phyloP scores from a whole-genome alignment of 1,140 invertebrate species.

The Samia ricini region DNA sequence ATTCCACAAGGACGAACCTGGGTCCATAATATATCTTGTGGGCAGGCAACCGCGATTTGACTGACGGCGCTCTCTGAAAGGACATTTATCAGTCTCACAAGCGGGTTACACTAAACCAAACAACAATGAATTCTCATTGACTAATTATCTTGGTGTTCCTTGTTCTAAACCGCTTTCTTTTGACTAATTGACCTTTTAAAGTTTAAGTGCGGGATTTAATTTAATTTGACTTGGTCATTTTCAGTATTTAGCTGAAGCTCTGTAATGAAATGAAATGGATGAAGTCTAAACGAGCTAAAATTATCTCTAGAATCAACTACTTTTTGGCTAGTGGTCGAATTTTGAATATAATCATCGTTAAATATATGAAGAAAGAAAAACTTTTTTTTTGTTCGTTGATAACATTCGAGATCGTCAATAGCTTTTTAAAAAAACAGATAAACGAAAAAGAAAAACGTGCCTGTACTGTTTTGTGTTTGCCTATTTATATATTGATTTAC shows the following conservation, averaged over 20 bases:
- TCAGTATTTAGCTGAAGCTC: neutral
- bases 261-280: too few relatives aligned
- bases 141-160: constrained; percentile 71
- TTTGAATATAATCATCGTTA: too few relatives aligned
- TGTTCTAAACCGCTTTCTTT: constrained; percentile 52
- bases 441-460: too few relatives aligned
- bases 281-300: too few relatives aligned
- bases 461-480: too few relatives aligned
- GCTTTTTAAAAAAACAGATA: too few relatives aligned
- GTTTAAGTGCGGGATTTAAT: constrained; percentile 1
- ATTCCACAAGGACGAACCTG: constrained; percentile 59
- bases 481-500: too few relatives aligned
- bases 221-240: neutral
- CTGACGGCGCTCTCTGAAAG: constrained; percentile 72
- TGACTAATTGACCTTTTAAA: constrained; percentile 36
- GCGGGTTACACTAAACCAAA: constrained; percentile 74
- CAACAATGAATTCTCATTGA: constrained; percentile 76
- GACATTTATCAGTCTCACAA: constrained; percentile 75
- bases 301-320: too few relatives aligned
- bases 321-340: too few relatives aligned
- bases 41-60: constrained; percentile 73
- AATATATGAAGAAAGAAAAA: too few relatives aligned
- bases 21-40: constrained; percentile 75
- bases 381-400: too few relatives aligned
- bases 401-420: too few relatives aligned